Percentiles rank a stretch among this genome's conserved stretches.
Evolutionary conservation across 1,140 invertebrate genomes (phyloP).

Genomic region (Panulirus ornatus): DNA sequence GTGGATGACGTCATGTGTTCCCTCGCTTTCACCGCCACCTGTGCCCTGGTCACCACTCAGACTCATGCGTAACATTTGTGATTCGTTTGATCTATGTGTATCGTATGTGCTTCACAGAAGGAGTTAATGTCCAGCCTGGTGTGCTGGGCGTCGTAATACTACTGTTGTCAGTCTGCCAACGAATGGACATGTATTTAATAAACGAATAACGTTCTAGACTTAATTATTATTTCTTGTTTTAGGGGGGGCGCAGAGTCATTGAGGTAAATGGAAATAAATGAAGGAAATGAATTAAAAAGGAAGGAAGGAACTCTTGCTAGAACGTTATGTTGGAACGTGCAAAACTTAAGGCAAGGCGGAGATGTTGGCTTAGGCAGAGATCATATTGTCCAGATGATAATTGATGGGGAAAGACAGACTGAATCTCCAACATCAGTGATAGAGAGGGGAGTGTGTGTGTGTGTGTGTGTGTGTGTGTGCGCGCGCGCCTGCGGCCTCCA

Average conservation of each 20-base stretch:
- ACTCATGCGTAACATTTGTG: background rate
- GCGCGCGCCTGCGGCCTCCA: no score
- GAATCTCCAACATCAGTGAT: no score
- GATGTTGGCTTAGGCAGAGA: no score
- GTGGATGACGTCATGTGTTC: no score
- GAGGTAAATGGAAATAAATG: background rate
- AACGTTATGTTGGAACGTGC: no score
- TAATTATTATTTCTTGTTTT: background rate
- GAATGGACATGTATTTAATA: background rate
- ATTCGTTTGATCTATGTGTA: background rate
- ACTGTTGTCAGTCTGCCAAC: background rate
- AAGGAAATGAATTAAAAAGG: background rate
- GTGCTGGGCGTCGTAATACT: background rate
- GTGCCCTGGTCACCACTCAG: background rate
- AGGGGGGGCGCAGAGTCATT: background rate
- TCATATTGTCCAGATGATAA: no score
- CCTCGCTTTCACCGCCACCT: no score
- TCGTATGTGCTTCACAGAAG: background rate
- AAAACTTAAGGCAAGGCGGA: no score
- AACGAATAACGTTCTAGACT: background rate
- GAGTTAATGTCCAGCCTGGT: background rate
- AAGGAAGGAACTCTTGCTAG: no score
- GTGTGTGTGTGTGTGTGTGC: no score
- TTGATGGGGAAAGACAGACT: no score
- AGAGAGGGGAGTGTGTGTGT: no score